These are phyloP conservation scores for Drosophila micromelanica DNA, from an alignment of 1,140 invertebrate genomes.

Conservation along the genomic window DNA sequence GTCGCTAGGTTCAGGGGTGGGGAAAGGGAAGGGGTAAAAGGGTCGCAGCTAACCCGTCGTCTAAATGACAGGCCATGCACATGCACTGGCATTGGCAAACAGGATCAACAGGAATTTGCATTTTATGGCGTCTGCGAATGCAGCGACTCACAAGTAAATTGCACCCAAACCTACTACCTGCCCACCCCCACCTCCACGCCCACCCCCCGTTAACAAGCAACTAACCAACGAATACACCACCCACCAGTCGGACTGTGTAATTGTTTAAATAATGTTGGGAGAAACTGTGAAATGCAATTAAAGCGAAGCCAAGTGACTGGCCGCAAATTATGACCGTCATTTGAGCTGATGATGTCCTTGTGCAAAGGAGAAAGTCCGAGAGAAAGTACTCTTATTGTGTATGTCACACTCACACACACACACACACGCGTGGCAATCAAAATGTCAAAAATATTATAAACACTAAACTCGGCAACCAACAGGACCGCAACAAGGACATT, in stretches of 20 bases:
- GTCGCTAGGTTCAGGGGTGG: neutral
- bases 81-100: constrained; percentile 76
- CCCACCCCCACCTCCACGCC: too few relatives aligned
- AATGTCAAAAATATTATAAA: constrained; percentile 68
- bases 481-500: constrained; percentile 25
- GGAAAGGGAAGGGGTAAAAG: neutral
- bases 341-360: constrained; percentile 42
- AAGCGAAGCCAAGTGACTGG: constrained; percentile 38
- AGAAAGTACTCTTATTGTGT: constrained; percentile 41
- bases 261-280: constrained; percentile 73
- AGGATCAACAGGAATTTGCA: constrained; percentile 83
- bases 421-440: constrained; percentile 62
- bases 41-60: constrained; percentile 35
- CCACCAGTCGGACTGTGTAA: constrained; percentile 22
- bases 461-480: constrained; percentile 18
- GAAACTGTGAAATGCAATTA: constrained; percentile 64
- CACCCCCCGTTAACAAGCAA: neutral
- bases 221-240: too few relatives aligned
- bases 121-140: constrained; percentile 79
- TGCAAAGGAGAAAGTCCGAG: neutral
- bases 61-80: constrained; percentile 71
- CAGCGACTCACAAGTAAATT: constrained; percentile 33
- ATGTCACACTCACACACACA: constrained; percentile 43
- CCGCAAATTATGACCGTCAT: constrained; percentile 61
- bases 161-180: neutral